A percentile compares a stretch with the other conserved stretches of the same genome.
phyloP scores from a whole-genome alignment of 2,888 invertebrate species.

The Rugalucina vietnamica region DNA sequence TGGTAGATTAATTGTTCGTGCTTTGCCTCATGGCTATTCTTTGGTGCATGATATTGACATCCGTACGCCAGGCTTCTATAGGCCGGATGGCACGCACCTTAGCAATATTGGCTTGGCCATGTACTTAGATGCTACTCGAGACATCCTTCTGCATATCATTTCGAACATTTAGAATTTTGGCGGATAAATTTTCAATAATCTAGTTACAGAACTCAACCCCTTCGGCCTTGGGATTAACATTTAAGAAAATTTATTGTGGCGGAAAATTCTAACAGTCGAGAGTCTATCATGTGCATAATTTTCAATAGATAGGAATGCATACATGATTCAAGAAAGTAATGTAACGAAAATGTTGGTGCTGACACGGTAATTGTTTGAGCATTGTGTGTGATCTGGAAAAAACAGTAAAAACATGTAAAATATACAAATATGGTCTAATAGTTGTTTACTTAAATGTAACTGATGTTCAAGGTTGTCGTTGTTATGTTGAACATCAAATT shows the following conservation, averaged over 20 bases:
- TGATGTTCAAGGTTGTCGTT: too few relatives aligned
- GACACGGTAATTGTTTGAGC: too few relatives aligned
- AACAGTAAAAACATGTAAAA: too few relatives aligned
- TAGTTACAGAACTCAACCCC: not conserved
- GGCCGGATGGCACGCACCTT: not conserved
- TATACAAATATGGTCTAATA: too few relatives aligned
- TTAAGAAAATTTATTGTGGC: slow-evolving; percentile 4
- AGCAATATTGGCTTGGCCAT: not conserved
- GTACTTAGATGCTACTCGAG: not conserved
- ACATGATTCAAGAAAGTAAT: too few relatives aligned
- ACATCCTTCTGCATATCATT: not conserved
- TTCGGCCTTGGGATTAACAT: too few relatives aligned
- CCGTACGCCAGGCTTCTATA: not conserved
- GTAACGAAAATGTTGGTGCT: too few relatives aligned
- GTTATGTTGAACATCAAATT: too few relatives aligned
- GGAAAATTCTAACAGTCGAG: slow-evolving; percentile 5
- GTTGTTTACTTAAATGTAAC: too few relatives aligned
- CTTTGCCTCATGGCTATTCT: not conserved
- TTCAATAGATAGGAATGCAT: too few relatives aligned
- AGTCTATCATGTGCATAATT: too few relatives aligned
- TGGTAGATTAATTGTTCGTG: not conserved
- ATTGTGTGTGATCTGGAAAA: too few relatives aligned
- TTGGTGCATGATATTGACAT: not conserved
- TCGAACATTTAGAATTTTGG: not conserved
- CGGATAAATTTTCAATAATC: not conserved